Percentiles rank a stretch among this genome's conserved stretches.
These are phyloP conservation scores for Aporrectodea caliginosa DNA, from an alignment of 1,140 invertebrate species.

Conservation along the genomic window DNA sequence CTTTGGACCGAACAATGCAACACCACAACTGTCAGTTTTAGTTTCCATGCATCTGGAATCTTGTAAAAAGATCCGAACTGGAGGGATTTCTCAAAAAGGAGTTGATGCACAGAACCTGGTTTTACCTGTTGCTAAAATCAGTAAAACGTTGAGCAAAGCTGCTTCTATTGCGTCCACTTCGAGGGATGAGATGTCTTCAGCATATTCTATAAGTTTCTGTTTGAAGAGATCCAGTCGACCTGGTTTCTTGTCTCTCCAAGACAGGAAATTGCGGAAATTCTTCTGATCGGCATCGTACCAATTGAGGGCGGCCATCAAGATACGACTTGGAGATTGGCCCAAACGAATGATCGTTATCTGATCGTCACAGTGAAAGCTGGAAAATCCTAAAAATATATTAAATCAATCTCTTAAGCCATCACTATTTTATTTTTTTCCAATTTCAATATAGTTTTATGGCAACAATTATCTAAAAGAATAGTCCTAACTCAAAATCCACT, in stretches of 20 bases:
- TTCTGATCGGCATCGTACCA: slow-evolving; percentile 28
- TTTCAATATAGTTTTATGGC: too few species aligned
- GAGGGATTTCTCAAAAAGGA: too few species aligned
- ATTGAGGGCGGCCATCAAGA: slow-evolving; percentile 27
- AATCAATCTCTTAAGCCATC: too few species aligned
- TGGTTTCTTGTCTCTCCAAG: slow-evolving; percentile 12
- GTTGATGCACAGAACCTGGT: too few species aligned
- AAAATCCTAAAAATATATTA: slow-evolving; percentile 27
- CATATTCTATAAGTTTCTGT: slow-evolving; percentile 18
- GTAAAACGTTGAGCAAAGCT: slow-evolving; percentile 27
- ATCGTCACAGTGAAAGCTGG: slow-evolving; percentile 19
- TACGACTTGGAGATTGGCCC: slow-evolving; percentile 31
- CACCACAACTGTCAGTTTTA: too few species aligned
- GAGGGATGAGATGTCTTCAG: neutral
- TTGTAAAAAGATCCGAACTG: too few species aligned
- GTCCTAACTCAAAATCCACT: too few species aligned
- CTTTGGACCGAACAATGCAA: too few species aligned
- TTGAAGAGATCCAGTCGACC: slow-evolving; percentile 21
- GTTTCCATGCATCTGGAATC: too few species aligned
- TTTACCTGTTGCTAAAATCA: slow-evolving; percentile 26
- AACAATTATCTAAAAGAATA: too few species aligned
- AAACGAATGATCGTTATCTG: slow-evolving; percentile 27
- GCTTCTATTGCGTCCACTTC: slow-evolving; percentile 29
- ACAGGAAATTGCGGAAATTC: slow-evolving; percentile 28
- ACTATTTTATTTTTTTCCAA: too few species aligned